Base-by-base conservation (phyloP, 1,140 invertebrate genomes). In the Zaprionus vittiger region DNA sequence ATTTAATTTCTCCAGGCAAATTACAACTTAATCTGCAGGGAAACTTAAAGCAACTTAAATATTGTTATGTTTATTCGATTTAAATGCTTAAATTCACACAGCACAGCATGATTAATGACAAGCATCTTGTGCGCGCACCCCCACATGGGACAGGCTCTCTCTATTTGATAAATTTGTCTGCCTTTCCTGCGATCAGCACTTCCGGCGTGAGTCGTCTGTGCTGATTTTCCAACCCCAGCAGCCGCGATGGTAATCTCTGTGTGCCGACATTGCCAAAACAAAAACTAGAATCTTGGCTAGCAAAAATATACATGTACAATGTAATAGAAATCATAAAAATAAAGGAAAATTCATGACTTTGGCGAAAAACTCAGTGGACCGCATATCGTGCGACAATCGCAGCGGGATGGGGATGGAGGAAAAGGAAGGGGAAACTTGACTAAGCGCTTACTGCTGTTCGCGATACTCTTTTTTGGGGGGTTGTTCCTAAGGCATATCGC, bases 131-230 rank as follows among this genome's bases (percentile, higher is more conserved):
- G 37, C 54, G 65, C 73, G 41, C 41, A 73, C 82, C 80, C 83
- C 77, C 80, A 63, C 54, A 66, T 17, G 28, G 52, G n/a, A 14
- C 41, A 17, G 65, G 34, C 31, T 34, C 31, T 34, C 9, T 9
- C 31, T 56, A 26, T 26, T 81, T 90, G 85, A 90, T 90, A 90
- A 91, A 90, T 90, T 90, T 90, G 85, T 90, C 85, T 91, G 86
- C 73, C 64, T 80, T 90, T 90, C 81, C 86, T 83, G 84, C 83
- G 89, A 91, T 91, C 89, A 91, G 86, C 89, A 77, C 73, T 87
- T 91, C 89, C 89, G 89, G 55, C 69, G 65, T 81, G 80, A 83
- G 56, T 70, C 41, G 52, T 64, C 37, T 73, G 59, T 59, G 71
- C 59, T 59, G 70, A 54, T 63, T 68, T 73, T 38, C 44, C 73